Evolutionary conservation across 2,113 vertebrate genomes (phyloP), one percentile per base, ranked within the genome.

Genomic region (Arothron firmamentum): DNA sequence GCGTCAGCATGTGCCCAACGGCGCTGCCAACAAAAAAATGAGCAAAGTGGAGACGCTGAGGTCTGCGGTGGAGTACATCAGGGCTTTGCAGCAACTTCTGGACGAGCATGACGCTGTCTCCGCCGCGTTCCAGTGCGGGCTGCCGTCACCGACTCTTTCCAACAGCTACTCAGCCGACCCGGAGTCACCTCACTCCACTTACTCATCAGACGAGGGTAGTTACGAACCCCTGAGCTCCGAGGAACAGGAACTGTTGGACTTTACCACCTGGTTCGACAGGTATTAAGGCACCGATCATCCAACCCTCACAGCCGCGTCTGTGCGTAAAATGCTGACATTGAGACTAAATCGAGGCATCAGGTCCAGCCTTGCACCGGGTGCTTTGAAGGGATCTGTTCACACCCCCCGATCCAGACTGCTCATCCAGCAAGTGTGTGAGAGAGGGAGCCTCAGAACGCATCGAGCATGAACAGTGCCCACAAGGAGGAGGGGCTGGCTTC

Each of bases 11-110:
- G 96, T 98, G 77, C 96, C 96, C 0, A 93, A 93, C 86, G 94
- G 94, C 55, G 92, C 93, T 19, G 94, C 96, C 72, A 95, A 92
- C 90, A 97, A 95, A 91, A 97, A 96, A 89, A 94, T 98, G 93
- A 98, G 96, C 88, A 98, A 98, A 52, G 96, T 96, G 85, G 96
- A 98, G 89, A 98, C 96, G 0, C 92, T 98, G 67, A 89, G 96
- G 74, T 98, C 96, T 0, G 96, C 96, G 15, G 96, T 94, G 75
- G 93, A 96, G 84, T 98, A 98, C 87, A 98, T 98, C 83, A 88
- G 94, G 17, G 96, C 96, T 34, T 72, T 98, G 73, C 96, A 98
- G 86, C 88, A 91, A 49, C 93, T 96, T 25, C 87, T 98, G 51
- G 93, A 94, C 72, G 94, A 96, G 74, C 94, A 96, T 56, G 94